A percentile compares a stretch with the other conserved stretches of the same genome.
phyloP scores from a whole-genome alignment of 2,113 vertebrate species.

The Oreotrochilus melanogaster region DNA sequence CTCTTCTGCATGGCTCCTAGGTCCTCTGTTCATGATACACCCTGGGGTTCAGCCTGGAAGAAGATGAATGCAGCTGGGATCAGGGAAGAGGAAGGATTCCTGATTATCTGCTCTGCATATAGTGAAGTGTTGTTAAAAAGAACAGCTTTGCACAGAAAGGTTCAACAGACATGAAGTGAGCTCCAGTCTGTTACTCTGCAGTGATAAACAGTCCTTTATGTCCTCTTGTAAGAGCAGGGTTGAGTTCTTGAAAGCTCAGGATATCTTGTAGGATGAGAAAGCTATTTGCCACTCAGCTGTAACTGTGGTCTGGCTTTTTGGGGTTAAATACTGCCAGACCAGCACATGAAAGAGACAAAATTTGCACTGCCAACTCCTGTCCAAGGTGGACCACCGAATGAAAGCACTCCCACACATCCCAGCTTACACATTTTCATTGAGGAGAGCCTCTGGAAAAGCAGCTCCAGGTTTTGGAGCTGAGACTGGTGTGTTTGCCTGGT shows the following conservation, averaged over 20 bases:
- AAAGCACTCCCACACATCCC: background rate
- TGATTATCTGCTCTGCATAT: background rate
- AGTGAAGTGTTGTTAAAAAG: background rate
- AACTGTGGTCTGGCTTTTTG: background rate
- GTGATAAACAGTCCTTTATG: background rate
- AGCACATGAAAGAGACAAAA: background rate
- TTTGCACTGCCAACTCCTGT: background rate
- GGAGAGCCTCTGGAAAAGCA: background rate
- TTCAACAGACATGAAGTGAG: background rate
- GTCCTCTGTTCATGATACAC: background rate
- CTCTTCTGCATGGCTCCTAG: background rate
- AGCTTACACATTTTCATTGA: background rate
- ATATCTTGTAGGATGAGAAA: background rate
- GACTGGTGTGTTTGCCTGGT: background rate
- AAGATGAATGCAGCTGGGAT: fast-evolving
- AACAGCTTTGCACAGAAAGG: background rate
- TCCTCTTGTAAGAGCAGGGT: background rate
- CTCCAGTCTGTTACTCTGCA: background rate
- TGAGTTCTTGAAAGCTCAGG: background rate
- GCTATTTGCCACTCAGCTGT: background rate
- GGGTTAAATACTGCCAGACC: background rate
- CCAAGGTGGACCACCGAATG: background rate
- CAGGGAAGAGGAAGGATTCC: background rate
- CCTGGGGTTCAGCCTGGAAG: background rate
- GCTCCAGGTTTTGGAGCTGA: background rate